phyloP scores from a whole-genome alignment of 2,797 vertebrate genomes.

The Graptemys geographica region DNA sequence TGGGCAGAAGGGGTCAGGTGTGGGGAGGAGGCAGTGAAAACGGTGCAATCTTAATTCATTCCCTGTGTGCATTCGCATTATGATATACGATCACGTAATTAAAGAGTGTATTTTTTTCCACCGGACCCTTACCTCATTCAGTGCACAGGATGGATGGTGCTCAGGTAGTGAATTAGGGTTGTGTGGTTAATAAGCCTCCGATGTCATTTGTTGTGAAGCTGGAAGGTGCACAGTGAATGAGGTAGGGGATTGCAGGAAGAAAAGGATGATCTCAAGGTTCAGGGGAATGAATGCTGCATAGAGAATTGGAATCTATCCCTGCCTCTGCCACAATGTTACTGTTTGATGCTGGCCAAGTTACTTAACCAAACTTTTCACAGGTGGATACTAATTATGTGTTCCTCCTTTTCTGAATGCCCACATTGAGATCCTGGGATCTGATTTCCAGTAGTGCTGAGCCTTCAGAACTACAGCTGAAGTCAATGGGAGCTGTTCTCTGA shows the following conservation, averaged over 20 bases:
- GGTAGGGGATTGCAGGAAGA: not conserved
- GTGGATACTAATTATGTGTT: slow-evolving; percentile 3
- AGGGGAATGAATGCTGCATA: slow-evolving; percentile 48
- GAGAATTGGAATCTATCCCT: slow-evolving; percentile 24
- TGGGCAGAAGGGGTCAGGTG: not conserved
- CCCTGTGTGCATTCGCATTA: fast-evolving
- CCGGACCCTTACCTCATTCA: not conserved
- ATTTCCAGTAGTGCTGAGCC: slow-evolving; percentile 29
- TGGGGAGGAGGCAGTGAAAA: not conserved
- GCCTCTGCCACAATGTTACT: not conserved
- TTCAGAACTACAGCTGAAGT: slow-evolving; percentile 48
- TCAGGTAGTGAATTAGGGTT: not conserved
- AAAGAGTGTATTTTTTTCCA: not conserved
- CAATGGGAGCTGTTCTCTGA: slow-evolving; percentile 59
- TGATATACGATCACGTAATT: not conserved
- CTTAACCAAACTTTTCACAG: slow-evolving; percentile 8
- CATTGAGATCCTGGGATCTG: slow-evolving; percentile 33
- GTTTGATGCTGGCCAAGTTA: slow-evolving; percentile 18
- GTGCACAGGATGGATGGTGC: not conserved
- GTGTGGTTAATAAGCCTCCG: slow-evolving; percentile 12
- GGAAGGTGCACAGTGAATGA: slow-evolving; percentile 27
- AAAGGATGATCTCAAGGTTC: not conserved
- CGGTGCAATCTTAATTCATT: not conserved
- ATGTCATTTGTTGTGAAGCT: slow-evolving; percentile 53
- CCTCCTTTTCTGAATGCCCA: slow-evolving; percentile 34